Base-by-base conservation (phyloP, 2,888 invertebrate species). In the Dendrolimus pini region DNA sequence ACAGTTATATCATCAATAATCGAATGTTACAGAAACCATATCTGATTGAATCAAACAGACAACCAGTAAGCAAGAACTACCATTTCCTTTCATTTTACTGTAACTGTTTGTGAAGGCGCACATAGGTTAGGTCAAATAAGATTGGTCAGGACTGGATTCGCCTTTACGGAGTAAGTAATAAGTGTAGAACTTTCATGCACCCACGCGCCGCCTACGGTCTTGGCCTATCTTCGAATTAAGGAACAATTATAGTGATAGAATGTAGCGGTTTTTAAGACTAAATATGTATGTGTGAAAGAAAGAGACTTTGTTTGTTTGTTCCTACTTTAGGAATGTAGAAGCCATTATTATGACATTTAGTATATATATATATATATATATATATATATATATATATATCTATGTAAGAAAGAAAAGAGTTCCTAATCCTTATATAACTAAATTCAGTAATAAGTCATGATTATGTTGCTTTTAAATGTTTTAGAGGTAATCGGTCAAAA, bases 121-220 rank as follows among this genome's bases (percentile, higher is more conserved):
- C 60, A 61, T 58, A 55, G 57, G 55, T 61, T 61, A 60, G 80
- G 62, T 74, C 80, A 65, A 52, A 59, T 55, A 64, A 73, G 64
- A 64, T 68, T 83, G 80, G 87, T 61, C 68, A 68, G 62, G 67
- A 63, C 71, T 69, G 70, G 76, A 78, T 80, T 80, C 72, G 76
- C 76, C 72, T 74, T 78, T 72, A 76, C 75, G 69, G 75, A 68
- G 80, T 80, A 77, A 77, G 84, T 80, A 84, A 85, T 87, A 82
- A 81, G 83, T 84, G 82, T 79, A 77, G 78, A 81, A 82, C 81
- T 86, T 81, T 82, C 82, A 68, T 72, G 75, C 83, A 74, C 89
- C 89, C 82, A 89, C 89, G 84, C 83, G 63, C 65, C 89, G 78
- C 89, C 89, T 75, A 89, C 89, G 74, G 61, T 56, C 62, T 61